These are phyloP conservation scores for Bolinopsis microptera DNA, from an alignment of 37 sponge, comb jelly and placozoan genomes.

Conservation along the genomic window DNA sequence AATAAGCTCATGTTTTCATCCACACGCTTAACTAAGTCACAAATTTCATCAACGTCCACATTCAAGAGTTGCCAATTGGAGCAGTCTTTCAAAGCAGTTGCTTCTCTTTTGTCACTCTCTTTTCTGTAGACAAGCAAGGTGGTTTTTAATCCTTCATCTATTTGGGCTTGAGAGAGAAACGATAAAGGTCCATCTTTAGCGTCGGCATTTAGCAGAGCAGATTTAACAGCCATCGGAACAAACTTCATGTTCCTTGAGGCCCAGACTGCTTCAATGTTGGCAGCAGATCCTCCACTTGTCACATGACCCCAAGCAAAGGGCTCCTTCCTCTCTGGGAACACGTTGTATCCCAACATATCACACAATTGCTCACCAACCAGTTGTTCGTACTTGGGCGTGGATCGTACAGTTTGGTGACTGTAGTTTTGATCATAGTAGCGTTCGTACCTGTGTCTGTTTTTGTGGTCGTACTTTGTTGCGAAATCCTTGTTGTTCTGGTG, in stretches of 20 bases:
- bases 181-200: neutral
- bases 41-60: conserved; percentile 16
- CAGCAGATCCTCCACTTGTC: conserved; percentile 52
- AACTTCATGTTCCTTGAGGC: conserved; percentile 62
- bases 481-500: conserved; percentile 45
- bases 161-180: neutral
- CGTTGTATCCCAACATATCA: conserved; percentile 65
- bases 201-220: neutral
- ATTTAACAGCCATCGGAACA: neutral
- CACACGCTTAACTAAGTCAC: neutral
- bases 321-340: neutral
- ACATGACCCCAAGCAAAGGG: conserved; percentile 60
- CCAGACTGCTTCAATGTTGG: conserved; percentile 67
- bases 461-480: no score
- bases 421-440: no score
- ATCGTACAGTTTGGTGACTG: no score
- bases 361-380: conserved; percentile 61
- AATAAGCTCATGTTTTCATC: neutral
- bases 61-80: neutral
- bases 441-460: no score
- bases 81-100: neutral
- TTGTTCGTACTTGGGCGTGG: no score
- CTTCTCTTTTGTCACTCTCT: neutral
- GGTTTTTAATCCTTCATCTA: neutral
- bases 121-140: neutral